Conservation (phyloP, 2,888 invertebrate species). For the Ptychoptera contaminata region DNA sequence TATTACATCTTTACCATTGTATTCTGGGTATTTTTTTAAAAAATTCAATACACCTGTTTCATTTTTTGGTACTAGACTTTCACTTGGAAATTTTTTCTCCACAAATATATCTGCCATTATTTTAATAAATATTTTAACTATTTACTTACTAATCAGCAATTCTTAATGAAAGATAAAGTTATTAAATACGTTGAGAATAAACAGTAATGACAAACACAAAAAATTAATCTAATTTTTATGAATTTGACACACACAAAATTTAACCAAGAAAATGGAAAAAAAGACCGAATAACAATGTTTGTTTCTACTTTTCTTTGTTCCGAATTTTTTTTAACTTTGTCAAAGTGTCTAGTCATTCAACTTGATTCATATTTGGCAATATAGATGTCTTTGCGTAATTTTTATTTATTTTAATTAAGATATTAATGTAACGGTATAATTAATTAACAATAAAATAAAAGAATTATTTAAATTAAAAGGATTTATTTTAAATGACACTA, state of each 20-base stretch:
- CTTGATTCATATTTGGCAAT: neutral
- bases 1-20: constrained; percentile 79
- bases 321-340: neutral
- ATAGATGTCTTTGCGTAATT: too few relatives aligned
- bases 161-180: neutral
- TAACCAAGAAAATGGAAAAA: neutral
- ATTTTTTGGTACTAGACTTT: constrained; percentile 80
- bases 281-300: too few relatives aligned
- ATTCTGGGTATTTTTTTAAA: constrained; percentile 72
- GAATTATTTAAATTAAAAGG: too few relatives aligned
- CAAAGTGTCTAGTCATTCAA: neutral
- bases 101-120: constrained; percentile 23
- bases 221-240: neutral
- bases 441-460: too few relatives aligned
- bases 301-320: neutral
- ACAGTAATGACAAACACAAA: neutral
- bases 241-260: neutral
- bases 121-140: constrained; percentile 3
- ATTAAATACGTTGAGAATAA: too few relatives aligned
- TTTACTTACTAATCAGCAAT: too few relatives aligned
- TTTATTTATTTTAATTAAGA: too few relatives aligned
- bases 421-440: too few relatives aligned
- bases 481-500: too few relatives aligned
- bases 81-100: constrained; percentile 61
- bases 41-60: constrained; percentile 85